A percentile compares a stretch with the other conserved stretches of the same genome.
Evolutionary conservation across 2,797 vertebrate species (phyloP).

Genomic region (Leuciscus waleckii): DNA sequence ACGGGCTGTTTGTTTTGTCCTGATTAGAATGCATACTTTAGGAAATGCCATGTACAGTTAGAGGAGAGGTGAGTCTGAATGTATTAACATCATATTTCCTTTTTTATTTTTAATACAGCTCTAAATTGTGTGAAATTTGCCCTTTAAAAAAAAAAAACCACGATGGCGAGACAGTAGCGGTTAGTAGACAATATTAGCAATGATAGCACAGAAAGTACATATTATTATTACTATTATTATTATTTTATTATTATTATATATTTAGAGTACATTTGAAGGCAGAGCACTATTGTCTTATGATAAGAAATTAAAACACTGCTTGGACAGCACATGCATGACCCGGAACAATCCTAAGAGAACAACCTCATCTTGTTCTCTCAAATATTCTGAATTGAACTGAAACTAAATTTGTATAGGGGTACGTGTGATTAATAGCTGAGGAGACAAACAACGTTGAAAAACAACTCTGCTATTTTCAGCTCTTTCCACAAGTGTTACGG

Average conservation of each 20-base stretch:
- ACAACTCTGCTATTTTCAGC: constrained; percentile 2
- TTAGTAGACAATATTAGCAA: neutral
- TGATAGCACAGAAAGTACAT: neutral
- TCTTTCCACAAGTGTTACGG: neutral
- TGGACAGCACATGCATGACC: neutral
- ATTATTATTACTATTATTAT: neutral
- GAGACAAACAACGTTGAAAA: neutral
- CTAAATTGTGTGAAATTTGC: neutral
- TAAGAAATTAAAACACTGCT: neutral
- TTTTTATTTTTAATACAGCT: neutral
- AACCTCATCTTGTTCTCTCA: neutral
- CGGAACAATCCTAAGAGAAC: neutral
- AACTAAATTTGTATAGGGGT: neutral
- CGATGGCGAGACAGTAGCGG: neutral
- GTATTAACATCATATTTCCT: constrained; percentile 16
- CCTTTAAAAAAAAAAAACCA: neutral
- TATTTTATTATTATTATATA: neutral
- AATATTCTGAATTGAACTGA: neutral
- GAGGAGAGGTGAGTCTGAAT: constrained; percentile 32
- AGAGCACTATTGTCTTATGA: neutral
- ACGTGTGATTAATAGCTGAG: neutral
- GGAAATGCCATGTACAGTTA: constrained; percentile 45
- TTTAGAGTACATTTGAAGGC: neutral
- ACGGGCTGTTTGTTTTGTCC: constrained; percentile 66
- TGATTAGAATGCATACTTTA: constrained; percentile 58